Conservation (phyloP, 2,888 invertebrate species). For the Drosophila diplacantha region DNA sequence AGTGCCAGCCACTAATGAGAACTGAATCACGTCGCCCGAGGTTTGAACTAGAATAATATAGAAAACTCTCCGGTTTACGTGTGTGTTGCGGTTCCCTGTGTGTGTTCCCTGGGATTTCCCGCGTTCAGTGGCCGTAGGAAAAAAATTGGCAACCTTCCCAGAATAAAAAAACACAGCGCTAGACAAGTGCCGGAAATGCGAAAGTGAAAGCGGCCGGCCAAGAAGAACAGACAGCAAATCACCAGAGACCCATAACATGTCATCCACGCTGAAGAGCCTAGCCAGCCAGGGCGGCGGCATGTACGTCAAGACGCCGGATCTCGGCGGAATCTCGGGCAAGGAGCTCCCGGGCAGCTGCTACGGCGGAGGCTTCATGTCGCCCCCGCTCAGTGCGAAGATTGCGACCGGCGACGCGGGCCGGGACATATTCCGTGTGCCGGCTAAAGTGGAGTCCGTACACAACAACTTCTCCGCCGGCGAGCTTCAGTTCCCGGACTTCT, state of each 20-base stretch:
- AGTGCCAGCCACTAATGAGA: slow-evolving; percentile 41
- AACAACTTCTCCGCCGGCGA: slow-evolving; percentile 63
- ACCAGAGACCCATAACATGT: slow-evolving; percentile 48
- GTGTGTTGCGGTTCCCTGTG: slow-evolving; percentile 16
- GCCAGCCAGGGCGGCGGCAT: slow-evolving; percentile 44
- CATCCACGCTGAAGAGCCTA: slow-evolving; percentile 65
- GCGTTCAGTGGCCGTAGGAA: slow-evolving; percentile 55
- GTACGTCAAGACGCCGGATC: slow-evolving; percentile 39
- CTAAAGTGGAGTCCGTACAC: slow-evolving; percentile 17
- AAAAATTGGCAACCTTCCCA: slow-evolving; percentile 66
- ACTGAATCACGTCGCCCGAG: slow-evolving; percentile 16
- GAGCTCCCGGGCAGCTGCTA: slow-evolving; percentile 41
- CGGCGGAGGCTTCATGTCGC: slow-evolving; percentile 61
- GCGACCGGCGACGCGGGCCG: slow-evolving; percentile 10
- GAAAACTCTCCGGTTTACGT: slow-evolving; percentile 59
- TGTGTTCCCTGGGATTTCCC: slow-evolving; percentile 75
- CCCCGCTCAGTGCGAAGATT: slow-evolving; percentile 67
- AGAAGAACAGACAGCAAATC: slow-evolving; percentile 21
- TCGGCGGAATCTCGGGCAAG: slow-evolving; percentile 31
- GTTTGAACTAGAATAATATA: slow-evolving; percentile 42
- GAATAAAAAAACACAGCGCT: not conserved
- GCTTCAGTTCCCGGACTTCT: slow-evolving; percentile 73
- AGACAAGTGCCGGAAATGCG: slow-evolving; percentile 60
- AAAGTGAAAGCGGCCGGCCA: slow-evolving; percentile 41
- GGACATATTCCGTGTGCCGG: slow-evolving; percentile 58